Evolutionary conservation across 2,888 invertebrate genomes (phyloP).

Genomic region (Morpho deidamia): DNA sequence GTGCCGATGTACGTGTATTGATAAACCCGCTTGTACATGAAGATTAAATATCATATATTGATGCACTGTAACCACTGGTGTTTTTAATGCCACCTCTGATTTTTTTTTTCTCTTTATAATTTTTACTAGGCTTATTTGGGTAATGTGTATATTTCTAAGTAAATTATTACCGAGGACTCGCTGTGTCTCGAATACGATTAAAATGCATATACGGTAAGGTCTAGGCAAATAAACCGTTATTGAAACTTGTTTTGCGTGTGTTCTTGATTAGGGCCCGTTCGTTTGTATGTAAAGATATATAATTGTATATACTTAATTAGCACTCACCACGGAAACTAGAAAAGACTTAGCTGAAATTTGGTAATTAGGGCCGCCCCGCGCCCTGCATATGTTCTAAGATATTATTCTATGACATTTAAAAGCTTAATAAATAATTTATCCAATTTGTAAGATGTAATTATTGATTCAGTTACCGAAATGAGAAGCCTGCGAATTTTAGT

Average conservation of each 20-base stretch:
- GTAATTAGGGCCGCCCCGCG: too few species aligned
- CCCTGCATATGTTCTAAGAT: too few species aligned
- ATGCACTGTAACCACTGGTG: conserved; percentile 81
- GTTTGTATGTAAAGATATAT: background rate
- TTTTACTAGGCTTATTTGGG: conserved; percentile 72
- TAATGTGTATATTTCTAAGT: conserved; percentile 75
- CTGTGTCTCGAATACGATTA: conserved; percentile 71
- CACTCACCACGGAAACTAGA: too few species aligned
- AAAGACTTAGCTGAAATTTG: too few species aligned
- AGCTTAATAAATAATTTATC: too few species aligned
- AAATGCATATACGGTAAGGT: conserved; percentile 69
- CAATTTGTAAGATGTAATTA: too few species aligned
- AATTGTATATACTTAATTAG: background rate
- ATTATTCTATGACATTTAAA: too few species aligned
- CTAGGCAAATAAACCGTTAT: conserved; percentile 73
- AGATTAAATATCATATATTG: conserved; percentile 87
- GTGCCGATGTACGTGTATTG: conserved; percentile 74
- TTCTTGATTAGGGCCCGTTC: conserved; percentile 54
- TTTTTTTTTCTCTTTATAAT: conserved; percentile 39
- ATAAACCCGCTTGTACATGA: conserved; percentile 87
- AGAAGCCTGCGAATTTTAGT: too few species aligned
- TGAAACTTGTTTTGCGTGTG: conserved; percentile 54
- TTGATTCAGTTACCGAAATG: too few species aligned
- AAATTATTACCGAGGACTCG: conserved; percentile 71
- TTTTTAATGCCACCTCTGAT: conserved; percentile 71